phyloP scores from a whole-genome alignment of 2,113 vertebrate genomes.

The Scomber scombrus region DNA sequence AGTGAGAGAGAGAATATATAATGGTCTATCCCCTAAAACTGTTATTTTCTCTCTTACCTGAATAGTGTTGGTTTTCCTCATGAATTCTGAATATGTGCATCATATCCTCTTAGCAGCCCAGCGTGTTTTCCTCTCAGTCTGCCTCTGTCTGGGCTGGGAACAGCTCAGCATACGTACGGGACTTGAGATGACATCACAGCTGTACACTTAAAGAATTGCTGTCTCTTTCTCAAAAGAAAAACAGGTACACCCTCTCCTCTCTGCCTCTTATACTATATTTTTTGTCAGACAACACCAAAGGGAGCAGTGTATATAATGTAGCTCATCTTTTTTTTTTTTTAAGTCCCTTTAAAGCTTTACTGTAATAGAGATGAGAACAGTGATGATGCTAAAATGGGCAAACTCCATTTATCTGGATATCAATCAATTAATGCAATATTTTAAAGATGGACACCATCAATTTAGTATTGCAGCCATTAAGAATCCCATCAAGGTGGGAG shows the following conservation, averaged over 20 bases:
- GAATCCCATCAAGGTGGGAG: too few relatives aligned
- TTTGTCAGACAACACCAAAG: too few relatives aligned
- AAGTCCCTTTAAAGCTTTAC: too few relatives aligned
- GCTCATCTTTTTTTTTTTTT: too few relatives aligned
- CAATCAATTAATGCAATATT: too few relatives aligned
- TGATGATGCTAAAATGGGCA: too few relatives aligned
- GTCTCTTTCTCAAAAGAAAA: conserved; percentile 37
- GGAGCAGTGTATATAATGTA: too few relatives aligned
- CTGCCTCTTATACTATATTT: background rate
- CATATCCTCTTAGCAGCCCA: conserved; percentile 33
- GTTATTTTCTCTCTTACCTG: conserved; percentile 57
- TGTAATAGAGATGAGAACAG: too few relatives aligned
- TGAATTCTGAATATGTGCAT: conserved; percentile 11
- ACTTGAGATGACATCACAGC: conserved; percentile 80
- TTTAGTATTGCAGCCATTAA: too few relatives aligned
- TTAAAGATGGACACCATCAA: too few relatives aligned
- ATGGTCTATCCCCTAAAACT: background rate
- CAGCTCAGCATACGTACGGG: conserved; percentile 61
- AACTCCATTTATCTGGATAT: too few relatives aligned
- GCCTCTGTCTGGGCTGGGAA: conserved; percentile 60
- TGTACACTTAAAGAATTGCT: conserved; percentile 34
- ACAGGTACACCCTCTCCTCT: background rate
- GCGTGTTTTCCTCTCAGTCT: conserved; percentile 50
- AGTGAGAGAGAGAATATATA: conserved; percentile 2
- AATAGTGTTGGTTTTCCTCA: conserved; percentile 2